A percentile compares a stretch with the other conserved stretches of the same genome.
Evolutionary conservation across 1,140 invertebrate genomes (phyloP).

Genomic region (Cherax quadricarinatus): DNA sequence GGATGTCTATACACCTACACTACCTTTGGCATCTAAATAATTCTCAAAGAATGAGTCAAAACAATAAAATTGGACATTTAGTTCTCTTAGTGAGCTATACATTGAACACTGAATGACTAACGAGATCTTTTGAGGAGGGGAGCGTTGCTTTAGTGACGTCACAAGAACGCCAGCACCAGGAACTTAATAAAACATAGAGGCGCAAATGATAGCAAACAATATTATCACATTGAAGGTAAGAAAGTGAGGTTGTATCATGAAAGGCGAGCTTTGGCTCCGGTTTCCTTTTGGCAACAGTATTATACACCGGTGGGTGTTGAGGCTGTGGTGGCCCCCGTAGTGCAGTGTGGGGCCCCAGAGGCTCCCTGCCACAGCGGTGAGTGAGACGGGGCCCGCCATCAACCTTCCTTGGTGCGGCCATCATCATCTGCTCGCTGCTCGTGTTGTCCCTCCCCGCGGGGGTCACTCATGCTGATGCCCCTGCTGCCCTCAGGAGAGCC

Average conservation of each 20-base stretch:
- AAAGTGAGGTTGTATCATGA: conserved; percentile 31
- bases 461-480: background rate
- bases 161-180: background rate
- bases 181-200: background rate
- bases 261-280: conserved; percentile 40
- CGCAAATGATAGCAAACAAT: conserved; percentile 28
- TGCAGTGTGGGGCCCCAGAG: background rate
- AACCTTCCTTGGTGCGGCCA: conserved; percentile 57
- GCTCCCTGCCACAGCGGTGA: background rate
- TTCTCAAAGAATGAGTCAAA: conserved; percentile 25
- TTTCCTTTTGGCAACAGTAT: conserved; percentile 41
- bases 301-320: conserved; percentile 11
- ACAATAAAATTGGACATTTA: conserved; percentile 25
- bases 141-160: background rate
- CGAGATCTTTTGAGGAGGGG: background rate
- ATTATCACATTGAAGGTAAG: conserved; percentile 32
- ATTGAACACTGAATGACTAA: conserved; percentile 62
- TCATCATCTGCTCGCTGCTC: conserved; percentile 59
- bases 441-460: conserved; percentile 22
- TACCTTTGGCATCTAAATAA: conserved; percentile 36
- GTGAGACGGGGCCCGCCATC: conserved; percentile 5
- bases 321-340: background rate
- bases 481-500: conserved; percentile 37
- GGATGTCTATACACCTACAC: conserved; percentile 13
- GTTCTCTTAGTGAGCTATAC: conserved; percentile 62